phyloP scores from a whole-genome alignment of 2,797 vertebrate genomes.

The Aplochiton taeniatus region DNA sequence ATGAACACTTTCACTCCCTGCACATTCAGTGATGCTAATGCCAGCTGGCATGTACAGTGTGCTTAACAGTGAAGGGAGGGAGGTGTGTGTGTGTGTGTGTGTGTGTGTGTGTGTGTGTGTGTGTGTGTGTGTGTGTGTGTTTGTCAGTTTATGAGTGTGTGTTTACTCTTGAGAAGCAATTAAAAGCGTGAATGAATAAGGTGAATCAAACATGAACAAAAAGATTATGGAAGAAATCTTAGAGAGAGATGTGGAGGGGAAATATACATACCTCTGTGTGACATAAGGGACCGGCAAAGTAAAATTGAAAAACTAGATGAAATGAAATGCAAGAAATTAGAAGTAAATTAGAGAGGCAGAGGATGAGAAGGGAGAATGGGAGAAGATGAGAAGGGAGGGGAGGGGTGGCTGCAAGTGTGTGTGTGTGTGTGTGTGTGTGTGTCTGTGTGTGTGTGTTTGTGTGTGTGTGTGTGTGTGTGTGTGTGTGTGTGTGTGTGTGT shows the following conservation, averaged over 20 bases:
- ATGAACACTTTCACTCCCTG: conserved; percentile 59
- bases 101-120: not conserved
- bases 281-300: too few species aligned
- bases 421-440: conserved; percentile 16
- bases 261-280: conserved; percentile 65
- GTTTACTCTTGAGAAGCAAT: conserved; percentile 75
- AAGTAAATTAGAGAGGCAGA: conserved; percentile 66
- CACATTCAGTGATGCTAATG: conserved; percentile 70
- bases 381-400: conserved; percentile 50
- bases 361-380: conserved; percentile 44
- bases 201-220: conserved; percentile 73
- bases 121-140: too few species aligned
- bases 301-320: conserved; percentile 73
- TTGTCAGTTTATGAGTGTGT: conserved; percentile 25
- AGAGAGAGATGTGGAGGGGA: conserved; percentile 45
- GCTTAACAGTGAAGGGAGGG: conserved; percentile 48
- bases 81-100: conserved; percentile 27
- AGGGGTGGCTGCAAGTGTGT: conserved; percentile 37
- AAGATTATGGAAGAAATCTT: conserved; percentile 73
- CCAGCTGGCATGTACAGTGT: conserved; percentile 66
- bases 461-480: conserved; percentile 4
- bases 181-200: conserved; percentile 69
- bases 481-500: conserved; percentile 24
- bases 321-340: conserved; percentile 73
- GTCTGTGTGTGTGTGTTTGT: conserved; percentile 17